Conservation (phyloP, 2,888 invertebrate genomes). For the Lithosia quadra region DNA sequence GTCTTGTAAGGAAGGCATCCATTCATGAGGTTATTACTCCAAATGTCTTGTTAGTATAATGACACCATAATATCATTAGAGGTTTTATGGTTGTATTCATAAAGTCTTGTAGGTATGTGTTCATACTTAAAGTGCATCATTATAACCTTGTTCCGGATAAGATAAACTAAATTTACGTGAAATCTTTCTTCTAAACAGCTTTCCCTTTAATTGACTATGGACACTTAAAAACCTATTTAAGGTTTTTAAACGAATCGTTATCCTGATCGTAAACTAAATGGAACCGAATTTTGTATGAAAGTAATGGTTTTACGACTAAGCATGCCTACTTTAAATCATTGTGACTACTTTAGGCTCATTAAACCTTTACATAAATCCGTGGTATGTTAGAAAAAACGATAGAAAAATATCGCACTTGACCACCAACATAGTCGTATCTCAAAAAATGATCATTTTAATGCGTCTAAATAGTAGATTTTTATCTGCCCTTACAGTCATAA, state of each 20-base stretch:
- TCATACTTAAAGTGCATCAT: constrained; percentile 63
- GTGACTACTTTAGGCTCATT: constrained; percentile 35
- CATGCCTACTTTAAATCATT: constrained; percentile 41
- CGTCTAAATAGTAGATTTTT: not conserved
- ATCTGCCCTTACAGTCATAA: not conserved
- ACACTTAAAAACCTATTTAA: constrained; percentile 68
- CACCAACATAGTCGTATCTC: constrained; percentile 3
- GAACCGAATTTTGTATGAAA: constrained; percentile 54
- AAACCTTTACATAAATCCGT: constrained; percentile 35
- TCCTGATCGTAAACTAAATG: constrained; percentile 69
- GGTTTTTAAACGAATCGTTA: constrained; percentile 62
- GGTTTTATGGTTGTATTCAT: constrained; percentile 64
- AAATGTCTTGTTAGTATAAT: constrained; percentile 65
- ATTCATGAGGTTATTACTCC: constrained; percentile 52
- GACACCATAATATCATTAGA: constrained; percentile 66
- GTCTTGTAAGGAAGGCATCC: constrained; percentile 37
- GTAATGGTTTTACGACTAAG: constrained; percentile 43
- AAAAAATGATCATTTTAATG: constrained; percentile 25
- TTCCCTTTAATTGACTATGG: constrained; percentile 75
- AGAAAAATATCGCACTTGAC: constrained; percentile 16
- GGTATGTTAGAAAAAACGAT: constrained; percentile 3
- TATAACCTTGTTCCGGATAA: constrained; percentile 66
- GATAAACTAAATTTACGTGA: constrained; percentile 68
- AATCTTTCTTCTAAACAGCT: constrained; percentile 62
- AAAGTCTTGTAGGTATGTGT: constrained; percentile 61